phyloP scores from a whole-genome alignment of 2,113 vertebrate species.

The Tragulus kanchil region DNA sequence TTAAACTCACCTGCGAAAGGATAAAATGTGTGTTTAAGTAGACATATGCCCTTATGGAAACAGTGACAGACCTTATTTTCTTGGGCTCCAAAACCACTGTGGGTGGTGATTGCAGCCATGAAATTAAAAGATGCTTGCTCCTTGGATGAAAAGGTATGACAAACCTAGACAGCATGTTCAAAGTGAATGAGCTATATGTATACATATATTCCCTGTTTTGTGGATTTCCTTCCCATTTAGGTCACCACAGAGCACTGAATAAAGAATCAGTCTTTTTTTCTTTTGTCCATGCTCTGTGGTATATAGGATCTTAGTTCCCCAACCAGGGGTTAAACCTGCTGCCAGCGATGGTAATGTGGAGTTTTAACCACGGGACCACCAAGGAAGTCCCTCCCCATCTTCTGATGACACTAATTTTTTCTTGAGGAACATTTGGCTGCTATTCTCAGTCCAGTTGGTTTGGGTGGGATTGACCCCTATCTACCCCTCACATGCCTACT shows the following conservation, averaged over 20 bases:
- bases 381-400: neutral
- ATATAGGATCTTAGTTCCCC: neutral
- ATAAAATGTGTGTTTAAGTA: neutral
- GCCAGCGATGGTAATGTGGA: neutral
- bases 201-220: neutral
- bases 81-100: too few relatives aligned
- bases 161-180: neutral
- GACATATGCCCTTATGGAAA: neutral
- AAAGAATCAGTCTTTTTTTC: neutral
- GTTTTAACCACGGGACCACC: neutral
- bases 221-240: neutral
- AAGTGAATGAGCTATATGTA: neutral
- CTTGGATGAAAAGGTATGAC: too few relatives aligned
- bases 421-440: neutral
- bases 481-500: neutral
- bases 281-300: neutral
- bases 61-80: too few relatives aligned
- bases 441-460: neutral
- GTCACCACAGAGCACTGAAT: neutral
- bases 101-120: too few relatives aligned
- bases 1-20: constrained; percentile 40
- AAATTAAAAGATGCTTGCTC: too few relatives aligned
- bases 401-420: neutral
- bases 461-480: neutral
- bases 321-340: neutral